Percentiles rank a stretch among this genome's conserved stretches.
phyloP scores from a whole-genome alignment of 2,797 vertebrate genomes.

The Xerus rutilus region DNA sequence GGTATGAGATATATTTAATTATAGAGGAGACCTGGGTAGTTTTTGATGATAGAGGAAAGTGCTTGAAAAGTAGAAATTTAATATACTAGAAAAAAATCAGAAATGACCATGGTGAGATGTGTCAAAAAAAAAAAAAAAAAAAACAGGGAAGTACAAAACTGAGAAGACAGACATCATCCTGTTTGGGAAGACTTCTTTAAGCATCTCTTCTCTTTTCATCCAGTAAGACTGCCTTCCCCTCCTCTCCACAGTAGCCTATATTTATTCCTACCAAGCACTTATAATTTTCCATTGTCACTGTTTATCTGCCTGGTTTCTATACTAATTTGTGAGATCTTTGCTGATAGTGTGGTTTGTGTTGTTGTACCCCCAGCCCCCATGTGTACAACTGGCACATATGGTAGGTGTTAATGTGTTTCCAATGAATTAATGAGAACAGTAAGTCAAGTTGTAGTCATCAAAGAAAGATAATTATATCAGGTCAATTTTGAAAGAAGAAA shows the following conservation, averaged over 20 bases:
- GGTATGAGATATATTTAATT: neutral
- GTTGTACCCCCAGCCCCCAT: neutral
- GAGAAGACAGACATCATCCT: neutral
- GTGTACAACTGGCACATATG: neutral
- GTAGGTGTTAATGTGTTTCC: neutral
- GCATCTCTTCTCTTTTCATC: neutral
- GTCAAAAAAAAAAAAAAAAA: neutral
- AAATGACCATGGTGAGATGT: neutral
- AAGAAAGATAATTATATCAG: neutral
- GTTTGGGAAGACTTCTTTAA: neutral
- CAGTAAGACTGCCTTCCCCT: neutral
- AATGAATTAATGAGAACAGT: neutral
- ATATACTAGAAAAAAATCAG: neutral
- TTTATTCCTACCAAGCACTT: neutral
- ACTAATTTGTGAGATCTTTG: neutral
- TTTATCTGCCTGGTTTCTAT: neutral
- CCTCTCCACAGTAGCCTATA: neutral
- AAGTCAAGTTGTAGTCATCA: neutral
- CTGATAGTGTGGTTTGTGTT: neutral
- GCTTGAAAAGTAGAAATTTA: slow-evolving; percentile 13
- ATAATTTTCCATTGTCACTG: neutral
- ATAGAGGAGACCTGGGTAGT: neutral
- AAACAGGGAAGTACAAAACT: neutral
- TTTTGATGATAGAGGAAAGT: neutral
- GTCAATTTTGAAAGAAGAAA: neutral